Conservation (phyloP, 2,113 vertebrate genomes). For the Rostratula benghalensis region DNA sequence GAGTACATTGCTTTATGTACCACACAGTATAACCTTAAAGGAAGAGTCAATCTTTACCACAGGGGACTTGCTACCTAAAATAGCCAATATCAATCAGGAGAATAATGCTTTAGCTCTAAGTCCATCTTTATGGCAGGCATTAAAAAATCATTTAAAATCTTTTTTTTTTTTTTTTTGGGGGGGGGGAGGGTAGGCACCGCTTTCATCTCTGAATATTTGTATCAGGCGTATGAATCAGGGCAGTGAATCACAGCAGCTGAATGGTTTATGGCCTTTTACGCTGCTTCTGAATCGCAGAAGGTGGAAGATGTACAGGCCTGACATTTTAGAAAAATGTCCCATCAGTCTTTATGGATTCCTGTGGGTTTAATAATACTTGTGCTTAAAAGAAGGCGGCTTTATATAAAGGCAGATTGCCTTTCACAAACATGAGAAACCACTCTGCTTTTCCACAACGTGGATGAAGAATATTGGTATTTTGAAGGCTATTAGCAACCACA, state of each 20-base stretch:
- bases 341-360: not conserved
- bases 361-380: not conserved
- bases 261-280: not conserved
- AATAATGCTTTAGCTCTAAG: not conserved
- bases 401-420: not conserved
- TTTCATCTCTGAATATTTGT: slow-evolving; percentile 21
- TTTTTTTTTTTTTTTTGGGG: not conserved
- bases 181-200: not conserved
- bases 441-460: not conserved
- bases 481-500: not conserved
- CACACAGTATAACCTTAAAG: not conserved
- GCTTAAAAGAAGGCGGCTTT: not conserved
- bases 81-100: not conserved
- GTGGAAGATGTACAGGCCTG: not conserved
- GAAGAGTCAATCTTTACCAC: not conserved
- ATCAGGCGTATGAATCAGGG: not conserved
- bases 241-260: not conserved
- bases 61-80: not conserved
- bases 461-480: not conserved
- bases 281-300: not conserved
- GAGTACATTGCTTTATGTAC: not conserved
- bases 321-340: not conserved
- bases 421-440: not conserved
- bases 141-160: not conserved
- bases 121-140: not conserved